Percentiles rank a stretch among this genome's conserved stretches.
Evolutionary conservation across 2,113 vertebrate genomes (phyloP).

Genomic region (Nestor notabilis): DNA sequence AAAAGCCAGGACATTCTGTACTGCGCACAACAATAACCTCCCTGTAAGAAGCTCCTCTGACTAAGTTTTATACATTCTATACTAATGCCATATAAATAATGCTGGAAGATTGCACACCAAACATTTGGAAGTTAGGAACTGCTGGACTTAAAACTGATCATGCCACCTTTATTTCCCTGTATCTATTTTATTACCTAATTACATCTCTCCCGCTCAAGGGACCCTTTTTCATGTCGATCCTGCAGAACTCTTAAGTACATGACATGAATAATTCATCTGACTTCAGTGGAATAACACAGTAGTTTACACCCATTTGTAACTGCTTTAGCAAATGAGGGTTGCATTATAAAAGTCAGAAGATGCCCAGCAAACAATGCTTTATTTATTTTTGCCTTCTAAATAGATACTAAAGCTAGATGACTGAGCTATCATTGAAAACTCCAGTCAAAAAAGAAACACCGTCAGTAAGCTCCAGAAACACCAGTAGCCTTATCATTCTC

Average conservation of each 20-base stretch:
- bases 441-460: neutral
- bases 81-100: neutral
- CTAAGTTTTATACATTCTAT: neutral
- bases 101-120: neutral
- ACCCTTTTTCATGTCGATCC: neutral
- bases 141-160: neutral
- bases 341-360: neutral
- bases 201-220: neutral
- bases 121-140: neutral
- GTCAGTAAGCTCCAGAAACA: neutral
- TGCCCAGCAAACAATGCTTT: neutral
- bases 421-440: neutral
- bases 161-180: neutral
- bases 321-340: neutral
- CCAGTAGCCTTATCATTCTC: neutral
- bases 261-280: constrained; percentile 11
- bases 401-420: neutral
- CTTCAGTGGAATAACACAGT: neutral
- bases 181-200: neutral
- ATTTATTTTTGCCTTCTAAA: neutral
- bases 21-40: neutral
- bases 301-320: neutral
- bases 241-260: neutral
- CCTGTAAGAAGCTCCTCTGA: neutral
- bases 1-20: neutral